Evolutionary conservation across 2,797 vertebrate genomes (phyloP), one percentile per base, ranked within the genome.

Genomic region (Cryptoprocta ferox): DNA sequence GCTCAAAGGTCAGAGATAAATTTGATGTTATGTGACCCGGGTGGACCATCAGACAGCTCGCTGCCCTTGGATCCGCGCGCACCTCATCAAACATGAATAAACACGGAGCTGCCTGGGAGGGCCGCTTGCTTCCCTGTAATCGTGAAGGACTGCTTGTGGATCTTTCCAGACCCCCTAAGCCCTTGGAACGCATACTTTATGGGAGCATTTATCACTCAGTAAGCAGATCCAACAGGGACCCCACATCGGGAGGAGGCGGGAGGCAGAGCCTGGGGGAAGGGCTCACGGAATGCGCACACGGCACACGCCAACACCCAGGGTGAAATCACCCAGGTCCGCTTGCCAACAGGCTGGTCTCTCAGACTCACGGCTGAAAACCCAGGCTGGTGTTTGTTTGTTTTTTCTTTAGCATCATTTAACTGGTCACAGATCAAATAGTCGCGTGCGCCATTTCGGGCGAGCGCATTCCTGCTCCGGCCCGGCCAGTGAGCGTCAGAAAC

Each of bases 51-150:
- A 78, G 84, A 32, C 84, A 89, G 86, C 92, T 91, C 18, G 94
- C 93, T 73, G 91, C 96, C 93, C 94, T 91, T 70, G 96, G 96
- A 93, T 86, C 11, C 0, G 2, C 89, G 13, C 18, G 0, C 26
- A 89, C 93, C 90, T 95, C 93, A 32, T 84, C 83, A 73, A 91
- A 95, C 95, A 97, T 94, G 97, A 98, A 98, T 97, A 97, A 97
- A 98, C 97, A 95, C 39, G 91, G 96, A 90, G 70, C 76, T 89
- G 71, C 81, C 78, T 80, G 83, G 90, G 65, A 5, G n/a, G 26
- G 0, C 50, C 37, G 26, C 48, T 96, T 56, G 50, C n/a, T 37
- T 63, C 91, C 92, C 56, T 50, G 86, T 97, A 94, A 96, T 95
- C 88, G 88, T 56, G 56, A 92, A 92, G 91, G 82, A 91, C 94